Conservation (phyloP, 2,113 vertebrate species). For the Plecturocebus donacophilus region DNA sequence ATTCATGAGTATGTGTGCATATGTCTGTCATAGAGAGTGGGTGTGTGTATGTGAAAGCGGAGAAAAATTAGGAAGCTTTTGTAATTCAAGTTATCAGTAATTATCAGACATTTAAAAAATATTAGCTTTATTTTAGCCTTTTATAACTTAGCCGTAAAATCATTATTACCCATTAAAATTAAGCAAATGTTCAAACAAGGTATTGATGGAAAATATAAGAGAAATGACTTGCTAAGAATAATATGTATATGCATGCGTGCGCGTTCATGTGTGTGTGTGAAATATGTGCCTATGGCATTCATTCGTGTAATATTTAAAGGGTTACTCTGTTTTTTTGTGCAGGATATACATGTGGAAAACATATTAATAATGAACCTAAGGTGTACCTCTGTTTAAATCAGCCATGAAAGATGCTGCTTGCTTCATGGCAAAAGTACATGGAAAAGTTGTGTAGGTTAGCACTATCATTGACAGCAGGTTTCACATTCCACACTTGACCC, state of each 20-base stretch:
- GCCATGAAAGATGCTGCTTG: neutral
- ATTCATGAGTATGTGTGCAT: neutral
- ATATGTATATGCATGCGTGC: accelerated
- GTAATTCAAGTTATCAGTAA: neutral
- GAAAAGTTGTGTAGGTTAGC: neutral
- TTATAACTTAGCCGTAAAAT: neutral
- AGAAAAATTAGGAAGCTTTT: neutral
- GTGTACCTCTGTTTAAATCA: neutral
- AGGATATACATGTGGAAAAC: neutral
- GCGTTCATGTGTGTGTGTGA: neutral
- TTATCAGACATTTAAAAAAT: neutral
- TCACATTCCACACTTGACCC: neutral
- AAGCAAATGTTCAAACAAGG: neutral
- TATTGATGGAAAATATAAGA: neutral
- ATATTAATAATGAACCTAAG: neutral
- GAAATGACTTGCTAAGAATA: neutral
- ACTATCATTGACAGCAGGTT: neutral
- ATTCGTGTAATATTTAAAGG: neutral
- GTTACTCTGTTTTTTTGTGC: neutral
- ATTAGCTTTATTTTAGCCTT: neutral
- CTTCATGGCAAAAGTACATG: neutral
- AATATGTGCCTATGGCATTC: neutral
- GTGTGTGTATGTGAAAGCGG: neutral
- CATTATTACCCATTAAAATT: conserved; percentile 2
- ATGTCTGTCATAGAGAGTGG: neutral